Evolutionary conservation across 2,888 invertebrate genomes (phyloP), one percentile per base, ranked within the genome.

Genomic region (Brenthis daphne): DNA sequence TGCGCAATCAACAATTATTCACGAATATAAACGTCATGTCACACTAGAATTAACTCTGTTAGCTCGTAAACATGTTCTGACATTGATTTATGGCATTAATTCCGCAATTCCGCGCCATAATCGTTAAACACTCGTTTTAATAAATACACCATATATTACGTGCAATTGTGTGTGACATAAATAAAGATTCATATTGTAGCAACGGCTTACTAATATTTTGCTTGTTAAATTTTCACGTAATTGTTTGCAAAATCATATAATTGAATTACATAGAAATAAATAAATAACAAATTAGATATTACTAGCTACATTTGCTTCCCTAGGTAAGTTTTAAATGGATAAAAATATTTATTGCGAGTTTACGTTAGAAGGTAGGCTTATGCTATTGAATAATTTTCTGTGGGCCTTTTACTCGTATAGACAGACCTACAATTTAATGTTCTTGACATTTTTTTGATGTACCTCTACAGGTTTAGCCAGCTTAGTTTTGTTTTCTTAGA

Each of bases 21-120:
- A 91, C 84, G 87, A 88, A 88, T 89, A 90, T 90, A 90, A 90
- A 86, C 90, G 90, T 90, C 90, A 90, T 87, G 90, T 90, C 89
- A 87, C 83, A 83, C 78, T 82, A 89, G 89, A 87, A 90, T 90
- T 90, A 90, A 92, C 90, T 90, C 89, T 89, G 90, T 90, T 90
- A 90, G 89, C 90, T 89, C 90, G 90, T 91, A 91, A 90, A 92
- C 90, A 91, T 89, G 87, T 85, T 86, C 83, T 84, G 89, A 88
- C 90, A 86, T 87, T 90, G 89, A 91, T 91, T 90, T 88, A 90
- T 90, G 79, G 82, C 82, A 86, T 90, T 91, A 90, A 90, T 90
- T 88, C 86, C 86, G 77, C 82, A 82, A 85, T 84, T 82, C 83
- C 80, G 75, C 75, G 77, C 85, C 80, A 84, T 86, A 84, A 87